A percentile compares a stretch with the other conserved stretches of the same genome.
phyloP scores from a whole-genome alignment of 2,888 invertebrate genomes.

The Ypsolopha scabrella region DNA sequence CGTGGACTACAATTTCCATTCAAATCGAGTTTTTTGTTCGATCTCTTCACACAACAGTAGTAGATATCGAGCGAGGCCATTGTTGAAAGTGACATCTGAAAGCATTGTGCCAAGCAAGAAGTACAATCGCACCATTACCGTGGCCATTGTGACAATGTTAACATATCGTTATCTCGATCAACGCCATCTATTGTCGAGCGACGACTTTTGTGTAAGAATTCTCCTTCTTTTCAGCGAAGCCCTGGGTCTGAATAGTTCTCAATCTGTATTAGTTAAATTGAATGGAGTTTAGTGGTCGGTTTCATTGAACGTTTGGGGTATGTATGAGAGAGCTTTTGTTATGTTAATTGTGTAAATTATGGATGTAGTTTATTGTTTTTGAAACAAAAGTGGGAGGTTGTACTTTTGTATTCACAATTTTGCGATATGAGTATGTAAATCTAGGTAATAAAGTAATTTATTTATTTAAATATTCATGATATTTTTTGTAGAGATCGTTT shows the following conservation, averaged over 20 bases:
- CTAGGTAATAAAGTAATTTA: too few species aligned
- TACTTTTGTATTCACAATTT: too few species aligned
- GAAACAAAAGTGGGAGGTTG: too few species aligned
- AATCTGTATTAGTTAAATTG: background rate
- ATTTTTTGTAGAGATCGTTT: too few species aligned
- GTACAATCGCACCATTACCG: conserved; percentile 66
- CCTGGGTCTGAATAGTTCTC: background rate
- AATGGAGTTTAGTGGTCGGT: background rate
- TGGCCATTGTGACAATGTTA: conserved; percentile 66
- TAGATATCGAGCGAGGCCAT: conserved; percentile 56
- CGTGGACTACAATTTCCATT: background rate
- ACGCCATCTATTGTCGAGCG: conserved; percentile 66
- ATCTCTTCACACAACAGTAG: conserved; percentile 44
- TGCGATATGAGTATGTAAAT: too few species aligned
- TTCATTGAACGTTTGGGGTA: too few species aligned
- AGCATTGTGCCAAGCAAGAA: conserved; percentile 55
- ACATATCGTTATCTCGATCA: conserved; percentile 69
- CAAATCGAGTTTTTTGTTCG: conserved; percentile 32
- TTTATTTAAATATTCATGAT: too few species aligned
- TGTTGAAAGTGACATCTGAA: conserved; percentile 62
- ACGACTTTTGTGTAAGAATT: conserved; percentile 48
- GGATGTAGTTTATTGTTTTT: too few species aligned
- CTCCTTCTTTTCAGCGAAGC: conserved; percentile 27
- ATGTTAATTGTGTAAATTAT: too few species aligned
- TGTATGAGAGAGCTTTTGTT: too few species aligned